Evolutionary conservation across 2,113 vertebrate species (phyloP).

Genomic region (Mobula hypostoma): DNA sequence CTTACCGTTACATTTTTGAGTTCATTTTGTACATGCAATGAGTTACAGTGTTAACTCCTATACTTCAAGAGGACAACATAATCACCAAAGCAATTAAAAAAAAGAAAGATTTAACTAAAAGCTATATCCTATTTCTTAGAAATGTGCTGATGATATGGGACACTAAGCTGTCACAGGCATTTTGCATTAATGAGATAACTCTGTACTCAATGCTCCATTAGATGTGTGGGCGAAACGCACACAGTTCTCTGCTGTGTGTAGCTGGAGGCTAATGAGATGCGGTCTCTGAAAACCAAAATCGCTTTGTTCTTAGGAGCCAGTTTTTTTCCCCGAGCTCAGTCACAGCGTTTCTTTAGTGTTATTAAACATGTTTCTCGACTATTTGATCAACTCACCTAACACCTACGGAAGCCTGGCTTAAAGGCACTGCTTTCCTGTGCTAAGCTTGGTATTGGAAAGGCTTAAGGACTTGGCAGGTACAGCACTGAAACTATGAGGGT

Average conservation of each 20-base stretch:
- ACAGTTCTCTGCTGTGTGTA: background rate
- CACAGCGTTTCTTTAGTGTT: slow-evolving; percentile 32
- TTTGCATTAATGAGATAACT: slow-evolving; percentile 38
- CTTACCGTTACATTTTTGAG: slow-evolving; percentile 12
- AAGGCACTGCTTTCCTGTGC: background rate
- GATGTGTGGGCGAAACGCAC: slow-evolving; percentile 29
- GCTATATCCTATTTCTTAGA: slow-evolving; percentile 34
- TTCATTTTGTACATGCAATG: background rate
- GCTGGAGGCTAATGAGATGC: slow-evolving; percentile 34
- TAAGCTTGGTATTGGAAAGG: background rate
- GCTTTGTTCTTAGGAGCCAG: slow-evolving; percentile 33
- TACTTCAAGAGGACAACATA: background rate
- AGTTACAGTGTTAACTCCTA: background rate
- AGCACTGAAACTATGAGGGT: background rate
- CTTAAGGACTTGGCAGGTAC: background rate
- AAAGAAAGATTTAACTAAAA: slow-evolving; percentile 31
- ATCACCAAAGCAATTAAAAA: background rate
- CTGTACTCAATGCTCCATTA: slow-evolving; percentile 34
- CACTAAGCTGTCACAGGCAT: slow-evolving; percentile 37
- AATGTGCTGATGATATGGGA: slow-evolving; percentile 35
- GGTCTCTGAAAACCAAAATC: slow-evolving; percentile 23
- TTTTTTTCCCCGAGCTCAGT: slow-evolving; percentile 24
- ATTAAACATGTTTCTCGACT: slow-evolving; percentile 17
- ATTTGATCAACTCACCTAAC: background rate
- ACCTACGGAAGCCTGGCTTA: slow-evolving; percentile 13